phyloP scores from a whole-genome alignment of 2,797 vertebrate genomes.

The Nannoperca obscura region DNA sequence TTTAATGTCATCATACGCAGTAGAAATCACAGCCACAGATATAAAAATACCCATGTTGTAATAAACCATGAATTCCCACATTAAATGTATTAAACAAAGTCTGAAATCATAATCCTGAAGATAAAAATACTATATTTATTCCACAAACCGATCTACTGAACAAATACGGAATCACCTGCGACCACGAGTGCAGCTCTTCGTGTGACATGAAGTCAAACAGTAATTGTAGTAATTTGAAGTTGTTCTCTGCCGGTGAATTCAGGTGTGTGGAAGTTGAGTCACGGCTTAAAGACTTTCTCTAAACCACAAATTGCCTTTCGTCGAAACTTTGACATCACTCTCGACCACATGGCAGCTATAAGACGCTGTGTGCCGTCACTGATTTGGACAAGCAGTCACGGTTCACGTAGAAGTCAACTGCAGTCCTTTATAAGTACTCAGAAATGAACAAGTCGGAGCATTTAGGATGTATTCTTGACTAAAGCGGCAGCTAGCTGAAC shows the following conservation, averaged over 20 bases:
- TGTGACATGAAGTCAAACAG: constrained; percentile 4
- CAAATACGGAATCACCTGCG: neutral
- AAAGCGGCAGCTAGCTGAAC: constrained; percentile 12
- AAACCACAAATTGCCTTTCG: constrained; percentile 53
- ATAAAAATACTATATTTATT: neutral
- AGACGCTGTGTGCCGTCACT: constrained; percentile 10
- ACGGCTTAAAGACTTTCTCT: constrained; percentile 14
- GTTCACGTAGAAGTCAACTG: constrained; percentile 13
- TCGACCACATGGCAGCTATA: constrained; percentile 24
- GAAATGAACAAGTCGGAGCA: neutral
- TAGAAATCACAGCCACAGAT: neutral
- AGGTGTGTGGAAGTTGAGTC: constrained; percentile 59
- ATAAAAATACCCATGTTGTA: neutral
- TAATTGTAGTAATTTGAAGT: constrained; percentile 42
- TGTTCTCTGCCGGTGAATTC: constrained; percentile 25
- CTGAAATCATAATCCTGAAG: neutral
- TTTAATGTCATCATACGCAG: neutral
- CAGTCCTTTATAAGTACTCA: neutral
- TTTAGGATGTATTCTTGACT: constrained; percentile 4
- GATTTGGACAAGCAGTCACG: neutral
- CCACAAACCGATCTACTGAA: neutral
- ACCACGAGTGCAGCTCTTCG: neutral
- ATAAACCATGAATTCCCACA: neutral
- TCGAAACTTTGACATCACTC: constrained; percentile 23
- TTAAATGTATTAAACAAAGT: neutral